These are phyloP conservation scores for Octodon degus DNA, from an alignment of 2,113 vertebrate genomes.

Conservation along the genomic window DNA sequence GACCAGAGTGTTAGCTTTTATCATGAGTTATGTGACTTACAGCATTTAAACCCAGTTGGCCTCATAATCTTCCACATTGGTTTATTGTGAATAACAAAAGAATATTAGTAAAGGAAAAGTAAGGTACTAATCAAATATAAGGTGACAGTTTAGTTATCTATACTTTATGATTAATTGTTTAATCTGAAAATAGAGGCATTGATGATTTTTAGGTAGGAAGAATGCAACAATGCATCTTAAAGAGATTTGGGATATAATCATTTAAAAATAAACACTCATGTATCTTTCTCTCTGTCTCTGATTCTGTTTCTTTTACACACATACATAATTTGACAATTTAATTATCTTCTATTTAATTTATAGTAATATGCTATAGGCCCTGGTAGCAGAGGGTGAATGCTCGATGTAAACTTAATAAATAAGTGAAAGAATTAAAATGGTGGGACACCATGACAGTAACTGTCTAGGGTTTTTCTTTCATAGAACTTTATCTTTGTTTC, in stretches of 20 bases:
- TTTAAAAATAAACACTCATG: neutral
- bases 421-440: conserved; percentile 34
- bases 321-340: conserved; percentile 5
- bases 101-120: conserved; percentile 22
- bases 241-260: neutral
- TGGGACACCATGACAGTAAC: neutral
- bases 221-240: neutral
- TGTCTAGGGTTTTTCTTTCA: conserved; percentile 11
- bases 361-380: neutral
- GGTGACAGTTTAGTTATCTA: neutral
- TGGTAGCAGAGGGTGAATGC: neutral
- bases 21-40: neutral
- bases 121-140: conserved; percentile 10
- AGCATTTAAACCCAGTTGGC: conserved; percentile 9
- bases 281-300: neutral
- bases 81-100: neutral
- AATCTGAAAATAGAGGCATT: conserved; percentile 34
- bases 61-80: neutral
- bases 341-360: conserved; percentile 61
- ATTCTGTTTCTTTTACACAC: neutral
- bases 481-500: conserved; percentile 39
- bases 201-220: neutral
- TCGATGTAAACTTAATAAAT: conserved; percentile 52
- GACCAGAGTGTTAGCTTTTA: conserved; percentile 2
- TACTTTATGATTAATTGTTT: conserved; percentile 14